These are phyloP conservation scores for Crocodylus rhombifer DNA, from an alignment of 2,797 vertebrate genomes.

Conservation along the genomic window DNA sequence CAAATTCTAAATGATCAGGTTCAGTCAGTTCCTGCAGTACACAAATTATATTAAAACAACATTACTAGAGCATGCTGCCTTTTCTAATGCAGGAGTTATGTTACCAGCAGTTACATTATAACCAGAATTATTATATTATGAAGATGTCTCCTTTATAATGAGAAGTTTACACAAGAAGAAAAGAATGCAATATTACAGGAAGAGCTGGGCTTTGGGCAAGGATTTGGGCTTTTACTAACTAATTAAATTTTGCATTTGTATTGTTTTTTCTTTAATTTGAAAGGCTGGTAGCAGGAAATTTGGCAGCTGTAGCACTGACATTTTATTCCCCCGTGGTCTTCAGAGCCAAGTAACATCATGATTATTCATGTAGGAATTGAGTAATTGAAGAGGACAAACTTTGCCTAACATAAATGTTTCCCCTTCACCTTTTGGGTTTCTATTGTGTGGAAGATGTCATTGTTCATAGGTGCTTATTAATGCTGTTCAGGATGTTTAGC, in stretches of 20 bases:
- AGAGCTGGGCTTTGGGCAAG: slow-evolving; percentile 76
- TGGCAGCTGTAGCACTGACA: slow-evolving; percentile 72
- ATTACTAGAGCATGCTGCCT: slow-evolving; percentile 81
- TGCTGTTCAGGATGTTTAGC: background rate
- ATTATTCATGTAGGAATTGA: slow-evolving; percentile 72
- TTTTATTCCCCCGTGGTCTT: slow-evolving; percentile 76
- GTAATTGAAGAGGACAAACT: slow-evolving; percentile 38
- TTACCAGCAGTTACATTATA: slow-evolving; percentile 81
- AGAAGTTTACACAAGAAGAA: slow-evolving; percentile 83
- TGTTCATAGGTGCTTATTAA: background rate
- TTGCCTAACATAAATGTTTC: slow-evolving; percentile 59
- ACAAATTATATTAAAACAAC: slow-evolving; percentile 85
- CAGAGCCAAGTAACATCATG: slow-evolving; percentile 69
- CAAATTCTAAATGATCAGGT: slow-evolving; percentile 80
- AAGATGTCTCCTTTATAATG: slow-evolving; percentile 83
- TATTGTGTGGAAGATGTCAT: background rate
- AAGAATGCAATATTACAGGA: slow-evolving; percentile 79
- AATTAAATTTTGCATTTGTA: slow-evolving; percentile 81
- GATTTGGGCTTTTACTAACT: slow-evolving; percentile 80
- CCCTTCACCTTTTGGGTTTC: background rate
- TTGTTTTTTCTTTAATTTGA: slow-evolving; percentile 75
- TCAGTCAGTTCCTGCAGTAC: slow-evolving; percentile 79
- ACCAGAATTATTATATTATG: slow-evolving; percentile 83
- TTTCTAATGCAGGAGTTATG: slow-evolving; percentile 77
- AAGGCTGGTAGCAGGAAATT: slow-evolving; percentile 72